A percentile compares a stretch with the other conserved stretches of the same genome.
These are phyloP conservation scores for Spinibarbus caldwelli DNA, from an alignment of 2,797 vertebrate genomes.

Conservation along the genomic window DNA sequence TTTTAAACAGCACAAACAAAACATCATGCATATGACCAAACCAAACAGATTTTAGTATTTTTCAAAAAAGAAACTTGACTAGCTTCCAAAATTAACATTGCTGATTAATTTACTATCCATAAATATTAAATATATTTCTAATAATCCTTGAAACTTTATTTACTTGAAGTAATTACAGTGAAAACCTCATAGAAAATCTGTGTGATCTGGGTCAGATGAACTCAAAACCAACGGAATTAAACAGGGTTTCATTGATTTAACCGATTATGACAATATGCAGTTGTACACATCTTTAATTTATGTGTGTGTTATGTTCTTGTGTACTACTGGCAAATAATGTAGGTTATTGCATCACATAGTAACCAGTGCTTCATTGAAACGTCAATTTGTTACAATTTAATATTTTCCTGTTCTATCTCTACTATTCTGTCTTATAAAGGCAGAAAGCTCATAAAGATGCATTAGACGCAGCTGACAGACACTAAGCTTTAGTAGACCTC, in stretches of 20 bases:
- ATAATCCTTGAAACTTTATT: neutral
- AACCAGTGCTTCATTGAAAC: neutral
- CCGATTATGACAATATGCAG: neutral
- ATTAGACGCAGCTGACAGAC: neutral
- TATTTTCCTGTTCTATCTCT: neutral
- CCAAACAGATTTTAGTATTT: neutral
- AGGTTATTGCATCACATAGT: neutral
- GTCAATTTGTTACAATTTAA: neutral
- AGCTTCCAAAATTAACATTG: neutral
- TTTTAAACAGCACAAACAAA: neutral
- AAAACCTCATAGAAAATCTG: neutral
- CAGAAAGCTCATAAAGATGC: slow-evolving; percentile 1
- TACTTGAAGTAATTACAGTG: neutral
- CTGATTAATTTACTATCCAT: neutral
- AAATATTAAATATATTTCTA: neutral
- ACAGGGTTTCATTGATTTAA: neutral
- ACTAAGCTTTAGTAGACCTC: neutral
- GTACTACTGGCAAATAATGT: neutral
- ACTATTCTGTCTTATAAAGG: neutral
- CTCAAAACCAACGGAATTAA: neutral
- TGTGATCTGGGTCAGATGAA: neutral
- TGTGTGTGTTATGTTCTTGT: neutral
- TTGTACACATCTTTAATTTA: neutral
- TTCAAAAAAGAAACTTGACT: neutral
- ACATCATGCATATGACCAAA: neutral